Evolutionary conservation across 2,797 vertebrate species (phyloP).

Genomic region (Enteromius afrohamiltoni): DNA sequence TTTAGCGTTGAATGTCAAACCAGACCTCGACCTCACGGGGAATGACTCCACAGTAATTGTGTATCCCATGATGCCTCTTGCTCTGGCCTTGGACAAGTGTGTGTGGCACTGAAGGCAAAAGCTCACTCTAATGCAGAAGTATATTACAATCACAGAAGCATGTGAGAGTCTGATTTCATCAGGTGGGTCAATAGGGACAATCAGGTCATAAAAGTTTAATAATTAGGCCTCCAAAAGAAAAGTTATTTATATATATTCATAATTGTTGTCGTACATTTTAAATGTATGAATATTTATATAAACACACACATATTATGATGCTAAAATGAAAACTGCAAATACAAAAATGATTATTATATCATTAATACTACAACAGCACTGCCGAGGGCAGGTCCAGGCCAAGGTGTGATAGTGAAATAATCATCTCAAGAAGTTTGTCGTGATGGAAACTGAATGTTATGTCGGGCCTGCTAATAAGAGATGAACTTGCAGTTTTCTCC

Average conservation of each 20-base stretch:
- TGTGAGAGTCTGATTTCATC: background rate
- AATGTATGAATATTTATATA: too few species aligned
- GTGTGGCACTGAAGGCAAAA: background rate
- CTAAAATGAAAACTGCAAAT: background rate
- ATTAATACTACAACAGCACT: background rate
- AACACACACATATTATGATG: too few species aligned
- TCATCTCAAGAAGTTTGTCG: background rate
- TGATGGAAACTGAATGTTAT: background rate
- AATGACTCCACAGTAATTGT: background rate
- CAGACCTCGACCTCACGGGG: background rate
- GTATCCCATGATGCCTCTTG: background rate
- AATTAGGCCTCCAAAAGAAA: background rate
- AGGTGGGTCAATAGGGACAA: background rate
- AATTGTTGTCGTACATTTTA: too few species aligned
- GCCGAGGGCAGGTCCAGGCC: background rate
- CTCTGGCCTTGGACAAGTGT: background rate
- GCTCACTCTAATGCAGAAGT: background rate
- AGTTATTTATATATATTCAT: too few species aligned
- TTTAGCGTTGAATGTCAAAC: slow-evolving; percentile 49
- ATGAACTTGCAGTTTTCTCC: background rate
- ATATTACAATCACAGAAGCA: background rate
- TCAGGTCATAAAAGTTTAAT: background rate
- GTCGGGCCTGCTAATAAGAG: slow-evolving; percentile 1
- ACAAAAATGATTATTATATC: background rate
- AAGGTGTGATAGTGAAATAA: background rate